Conservation (phyloP, 2,888 invertebrate species). For the Trisateles emortualis region DNA sequence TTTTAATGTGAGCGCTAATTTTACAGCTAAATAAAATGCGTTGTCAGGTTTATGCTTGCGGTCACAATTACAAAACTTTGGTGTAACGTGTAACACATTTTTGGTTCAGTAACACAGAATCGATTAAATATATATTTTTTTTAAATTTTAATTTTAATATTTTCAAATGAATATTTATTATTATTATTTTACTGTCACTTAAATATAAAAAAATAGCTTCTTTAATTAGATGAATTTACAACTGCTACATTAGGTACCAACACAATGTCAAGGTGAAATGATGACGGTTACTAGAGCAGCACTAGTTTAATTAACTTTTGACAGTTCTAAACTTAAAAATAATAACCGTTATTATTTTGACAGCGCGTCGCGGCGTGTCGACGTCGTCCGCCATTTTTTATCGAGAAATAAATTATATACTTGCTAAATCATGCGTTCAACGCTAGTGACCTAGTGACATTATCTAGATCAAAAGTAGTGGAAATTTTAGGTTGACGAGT, state of each 20-base stretch:
- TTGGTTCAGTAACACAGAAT: too few species aligned
- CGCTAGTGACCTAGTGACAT: slow-evolving; percentile 24
- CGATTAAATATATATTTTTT: too few species aligned
- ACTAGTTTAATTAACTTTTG: slow-evolving; percentile 27
- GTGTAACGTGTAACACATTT: too few species aligned
- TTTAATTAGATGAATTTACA: neutral
- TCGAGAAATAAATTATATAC: slow-evolving; percentile 8
- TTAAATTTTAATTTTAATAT: too few species aligned
- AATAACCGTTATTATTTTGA: slow-evolving; percentile 29
- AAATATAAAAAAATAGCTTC: too few species aligned
- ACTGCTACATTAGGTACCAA: neutral
- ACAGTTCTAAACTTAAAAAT: slow-evolving; percentile 36
- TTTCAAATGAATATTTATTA: too few species aligned
- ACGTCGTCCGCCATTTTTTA: slow-evolving; percentile 13
- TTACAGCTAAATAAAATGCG: slow-evolving; percentile 25
- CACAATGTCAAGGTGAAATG: slow-evolving; percentile 22
- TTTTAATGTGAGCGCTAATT: slow-evolving; percentile 20
- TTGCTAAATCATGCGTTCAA: slow-evolving; percentile 36
- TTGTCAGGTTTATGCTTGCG: slow-evolving; percentile 10
- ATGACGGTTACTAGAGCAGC: slow-evolving; percentile 6
- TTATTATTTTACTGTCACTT: neutral
- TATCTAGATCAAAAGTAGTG: slow-evolving; percentile 10
- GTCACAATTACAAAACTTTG: too few species aligned
- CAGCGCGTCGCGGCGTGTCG: slow-evolving; percentile 1
- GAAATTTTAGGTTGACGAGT: slow-evolving; percentile 11